Base-by-base conservation (phyloP, 2,797 vertebrate species). In the Fistularia tabacaria region DNA sequence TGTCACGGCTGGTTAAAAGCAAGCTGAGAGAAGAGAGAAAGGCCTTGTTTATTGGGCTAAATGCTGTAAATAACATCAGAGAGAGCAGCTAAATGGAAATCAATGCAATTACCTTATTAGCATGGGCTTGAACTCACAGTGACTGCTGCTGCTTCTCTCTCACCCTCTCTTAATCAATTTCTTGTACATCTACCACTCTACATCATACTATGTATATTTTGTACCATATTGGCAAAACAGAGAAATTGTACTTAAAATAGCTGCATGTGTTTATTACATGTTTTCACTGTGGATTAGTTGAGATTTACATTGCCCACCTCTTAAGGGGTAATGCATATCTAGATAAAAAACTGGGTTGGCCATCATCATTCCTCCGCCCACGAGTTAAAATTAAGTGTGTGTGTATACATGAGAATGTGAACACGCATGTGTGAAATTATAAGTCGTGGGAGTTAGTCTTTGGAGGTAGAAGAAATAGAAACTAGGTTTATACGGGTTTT, bases 311-410 rank as follows among this genome's bases (percentile, higher is more conserved):
- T 93, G 93, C 90, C 90, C 59, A 87, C 88, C 92, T 90, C 91
- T 94, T 94, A 94, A 46, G 94, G 92, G 93, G 91, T 91, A 94
- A 95, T 94, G 91, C 92, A 93, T 96, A 94, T 95, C 95, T 96
- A 94, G 91, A 94, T 93, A 93, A 94, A 94, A 95, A 95, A 95
- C 95, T 94, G 92, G 87, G 93, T 94, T 94, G 92, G 93, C 91
- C 90, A 89, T 91, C 76, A 89, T 90, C 88, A 89, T 90, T 86
- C 90, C 89, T 86, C 87, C 89, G 90, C 93, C 25, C 93, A 96
- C 95, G 93, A 96, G 94, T 92, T 92, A 88, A 87, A 84, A 64
- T 59, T 3, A 14, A 8, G 45, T 46, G n/a, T 46, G 12, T 46
- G 45, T 46, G n/a, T 46, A 14, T 46, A 58, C 69, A 13, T 70